A percentile compares a stretch with the other conserved stretches of the same genome.
phyloP scores from a whole-genome alignment of 2,797 vertebrate species.

The Cygnus olor region DNA sequence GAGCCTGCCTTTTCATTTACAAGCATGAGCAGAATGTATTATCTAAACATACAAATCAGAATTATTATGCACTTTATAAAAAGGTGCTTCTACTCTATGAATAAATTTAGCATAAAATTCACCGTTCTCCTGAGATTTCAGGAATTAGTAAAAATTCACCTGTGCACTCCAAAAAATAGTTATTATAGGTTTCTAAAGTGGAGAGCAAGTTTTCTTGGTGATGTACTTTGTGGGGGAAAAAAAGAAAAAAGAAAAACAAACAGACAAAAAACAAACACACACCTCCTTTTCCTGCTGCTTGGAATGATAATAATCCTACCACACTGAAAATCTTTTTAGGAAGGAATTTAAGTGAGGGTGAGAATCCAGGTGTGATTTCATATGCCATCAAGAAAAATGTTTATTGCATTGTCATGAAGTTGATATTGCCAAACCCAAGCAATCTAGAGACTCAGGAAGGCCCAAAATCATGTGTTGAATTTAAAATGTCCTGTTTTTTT shows the following conservation, averaged over 20 bases:
- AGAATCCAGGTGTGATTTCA: background rate
- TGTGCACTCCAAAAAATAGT: conserved; percentile 45
- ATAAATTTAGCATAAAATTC: conserved; percentile 58
- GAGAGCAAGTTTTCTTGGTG: background rate
- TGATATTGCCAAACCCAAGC: background rate
- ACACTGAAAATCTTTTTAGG: background rate
- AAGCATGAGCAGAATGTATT: conserved; percentile 33
- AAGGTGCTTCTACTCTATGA: conserved; percentile 35
- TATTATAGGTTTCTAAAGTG: background rate
- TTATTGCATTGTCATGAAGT: background rate
- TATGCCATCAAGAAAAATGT: background rate
- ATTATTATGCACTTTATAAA: conserved; percentile 2
- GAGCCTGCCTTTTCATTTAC: background rate
- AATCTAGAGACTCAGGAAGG: background rate
- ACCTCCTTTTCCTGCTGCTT: background rate
- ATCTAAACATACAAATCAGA: conserved; percentile 30
- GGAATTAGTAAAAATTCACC: conserved; percentile 44
- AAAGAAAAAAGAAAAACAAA: too few relatives aligned
- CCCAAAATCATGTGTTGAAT: background rate
- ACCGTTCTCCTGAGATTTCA: background rate
- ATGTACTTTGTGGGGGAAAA: background rate
- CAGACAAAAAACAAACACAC: background rate
- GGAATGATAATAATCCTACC: background rate
- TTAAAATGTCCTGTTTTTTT: background rate
- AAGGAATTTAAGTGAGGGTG: background rate